Base-by-base conservation (phyloP, 2,888 invertebrate genomes). In the Apamea anceps region DNA sequence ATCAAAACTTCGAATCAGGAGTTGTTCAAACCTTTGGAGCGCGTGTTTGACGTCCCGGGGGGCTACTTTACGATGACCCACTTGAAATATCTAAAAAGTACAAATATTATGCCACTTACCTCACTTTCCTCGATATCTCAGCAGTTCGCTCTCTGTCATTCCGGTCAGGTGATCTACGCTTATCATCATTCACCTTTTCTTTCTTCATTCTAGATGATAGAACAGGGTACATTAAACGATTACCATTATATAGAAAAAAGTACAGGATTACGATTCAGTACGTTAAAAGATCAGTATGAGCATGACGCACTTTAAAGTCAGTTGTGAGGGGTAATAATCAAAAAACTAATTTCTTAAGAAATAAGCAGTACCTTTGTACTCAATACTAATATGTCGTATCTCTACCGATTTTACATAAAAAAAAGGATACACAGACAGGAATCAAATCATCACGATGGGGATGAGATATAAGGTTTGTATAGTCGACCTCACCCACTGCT, bases 121-220 rank as follows among this genome's bases (percentile, higher is more conserved):
- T 90, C 51, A 90, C 80, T 83, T 91, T 91, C 75, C 89, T 83
- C 42, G 89, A 87, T 77, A 90, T 82, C n/a, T 91, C 89, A 5
- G 60, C n/a, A 0, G 88, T 75, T 0, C 92, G 89, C 25, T 92
- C 93, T 54, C 89, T 86, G 37, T 92, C 91, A 13, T 81, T 80
- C 0, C 81, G 77, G 0, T 88, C 88, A 5, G 85, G 78, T 12
- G 89, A 88, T 48, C 91, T 90, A 15, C 88, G 89, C 48, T 93
- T 91, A 0, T 89, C 90, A 2, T 82, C 82, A 65, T 85, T 82
- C 6, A 77, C 87, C 63, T 91, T 91, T 3, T 91, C 92, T 73
- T 90, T 90, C 79, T 92, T 93, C 51, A 93, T 92, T 74, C 93
- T 93, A 63, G 21, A 57, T 51, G 48, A 48, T 48, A 48, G 4